Evolutionary conservation across 2,888 invertebrate species (phyloP).

Genomic region (Dicranocentrus wangi): DNA sequence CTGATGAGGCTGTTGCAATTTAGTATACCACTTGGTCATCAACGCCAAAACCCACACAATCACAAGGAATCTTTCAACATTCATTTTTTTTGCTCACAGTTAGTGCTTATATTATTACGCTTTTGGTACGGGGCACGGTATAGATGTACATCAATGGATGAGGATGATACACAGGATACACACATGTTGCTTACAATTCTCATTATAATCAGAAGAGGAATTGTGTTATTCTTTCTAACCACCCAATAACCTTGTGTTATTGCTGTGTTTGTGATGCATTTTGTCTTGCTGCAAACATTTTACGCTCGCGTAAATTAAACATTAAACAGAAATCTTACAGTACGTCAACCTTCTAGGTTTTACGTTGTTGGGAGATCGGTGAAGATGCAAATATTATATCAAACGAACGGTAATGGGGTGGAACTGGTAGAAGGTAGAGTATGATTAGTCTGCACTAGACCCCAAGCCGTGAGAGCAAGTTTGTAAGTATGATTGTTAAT

Average conservation of each 20-base stretch:
- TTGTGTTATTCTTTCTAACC: background rate
- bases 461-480: too few species aligned
- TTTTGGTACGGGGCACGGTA: too few species aligned
- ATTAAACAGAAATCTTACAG: background rate
- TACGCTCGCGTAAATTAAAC: slow-evolving; percentile 5
- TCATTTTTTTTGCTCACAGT: too few species aligned
- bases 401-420: background rate
- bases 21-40: too few species aligned
- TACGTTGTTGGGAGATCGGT: background rate
- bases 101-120: too few species aligned
- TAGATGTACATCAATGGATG: background rate
- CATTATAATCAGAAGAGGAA: background rate
- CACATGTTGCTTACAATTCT: background rate
- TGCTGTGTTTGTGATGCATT: background rate
- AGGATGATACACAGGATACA: background rate
- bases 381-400: background rate
- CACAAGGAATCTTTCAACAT: too few species aligned
- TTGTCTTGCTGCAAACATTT: background rate
- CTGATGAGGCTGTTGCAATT: too few species aligned
- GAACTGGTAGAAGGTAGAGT: too few species aligned
- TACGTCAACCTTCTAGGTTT: background rate
- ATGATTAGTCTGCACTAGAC: too few species aligned
- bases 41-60: too few species aligned
- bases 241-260: background rate
- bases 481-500: too few species aligned